These are phyloP conservation scores for Miichthys miiuy DNA, from an alignment of 2,797 vertebrate species.

Conservation along the genomic window DNA sequence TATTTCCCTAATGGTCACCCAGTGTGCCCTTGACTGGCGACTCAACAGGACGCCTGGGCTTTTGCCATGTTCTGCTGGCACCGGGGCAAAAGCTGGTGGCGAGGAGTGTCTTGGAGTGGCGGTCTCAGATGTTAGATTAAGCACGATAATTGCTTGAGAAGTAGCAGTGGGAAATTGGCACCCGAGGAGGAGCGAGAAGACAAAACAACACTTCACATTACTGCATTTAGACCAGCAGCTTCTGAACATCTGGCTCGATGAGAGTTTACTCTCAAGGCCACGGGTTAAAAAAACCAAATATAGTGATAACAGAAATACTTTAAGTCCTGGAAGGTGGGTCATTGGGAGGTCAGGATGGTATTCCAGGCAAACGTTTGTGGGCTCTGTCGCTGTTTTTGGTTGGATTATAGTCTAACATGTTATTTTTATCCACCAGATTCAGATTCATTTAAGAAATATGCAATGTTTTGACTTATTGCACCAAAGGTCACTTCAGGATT, in stretches of 20 bases:
- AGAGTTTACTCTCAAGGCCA: slow-evolving; percentile 56
- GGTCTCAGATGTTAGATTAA: slow-evolving; percentile 69
- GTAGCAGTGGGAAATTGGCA: slow-evolving; percentile 73
- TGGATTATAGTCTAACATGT: not conserved
- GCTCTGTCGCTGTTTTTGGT: slow-evolving; percentile 3
- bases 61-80: slow-evolving; percentile 70
- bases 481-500: slow-evolving; percentile 22
- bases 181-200: slow-evolving; percentile 57
- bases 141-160: slow-evolving; percentile 81
- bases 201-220: slow-evolving; percentile 51
- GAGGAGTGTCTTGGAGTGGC: slow-evolving; percentile 52
- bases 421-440: slow-evolving; percentile 10
- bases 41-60: slow-evolving; percentile 70
- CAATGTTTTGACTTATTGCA: slow-evolving; percentile 26
- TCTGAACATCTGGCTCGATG: slow-evolving; percentile 62
- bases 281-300: slow-evolving; percentile 61
- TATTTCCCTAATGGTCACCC: slow-evolving; percentile 73
- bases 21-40: slow-evolving; percentile 77
- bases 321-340: slow-evolving; percentile 39
- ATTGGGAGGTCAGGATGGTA: slow-evolving; percentile 30
- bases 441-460: slow-evolving; percentile 19
- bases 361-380: slow-evolving; percentile 16
- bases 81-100: slow-evolving; percentile 52
- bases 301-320: slow-evolving; percentile 53
- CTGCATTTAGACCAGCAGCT: slow-evolving; percentile 54